These are phyloP conservation scores for Trichonephila inaurata DNA, from an alignment of 1,140 invertebrate species.

Conservation along the genomic window DNA sequence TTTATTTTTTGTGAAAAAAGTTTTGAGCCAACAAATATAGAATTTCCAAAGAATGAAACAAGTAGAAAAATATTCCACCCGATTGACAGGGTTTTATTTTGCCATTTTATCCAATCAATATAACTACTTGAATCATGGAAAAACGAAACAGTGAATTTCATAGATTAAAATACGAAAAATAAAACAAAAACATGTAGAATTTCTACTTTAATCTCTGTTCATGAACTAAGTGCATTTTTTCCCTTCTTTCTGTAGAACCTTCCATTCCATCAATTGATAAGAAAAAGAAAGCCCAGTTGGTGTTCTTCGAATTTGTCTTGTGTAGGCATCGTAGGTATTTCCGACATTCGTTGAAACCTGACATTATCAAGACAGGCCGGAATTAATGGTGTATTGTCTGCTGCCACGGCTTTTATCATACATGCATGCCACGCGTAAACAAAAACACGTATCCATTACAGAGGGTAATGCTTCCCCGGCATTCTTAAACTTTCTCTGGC, in stretches of 20 bases:
- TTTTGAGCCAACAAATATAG: too few species aligned
- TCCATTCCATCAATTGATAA: constrained; percentile 17
- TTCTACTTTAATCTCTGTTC: too few species aligned
- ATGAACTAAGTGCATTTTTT: background rate
- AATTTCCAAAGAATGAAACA: too few species aligned
- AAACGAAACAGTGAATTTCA: too few species aligned
- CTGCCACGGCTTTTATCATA: background rate
- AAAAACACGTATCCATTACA: background rate
- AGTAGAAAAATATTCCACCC: too few species aligned
- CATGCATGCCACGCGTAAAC: background rate
- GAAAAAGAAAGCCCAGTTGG: background rate
- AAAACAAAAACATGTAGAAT: too few species aligned
- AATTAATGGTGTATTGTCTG: constrained; percentile 27
- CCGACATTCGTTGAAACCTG: constrained; percentile 16
- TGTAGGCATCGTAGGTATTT: background rate
- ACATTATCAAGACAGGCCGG: background rate
- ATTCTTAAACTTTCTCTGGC: background rate
- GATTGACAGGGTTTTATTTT: too few species aligned
- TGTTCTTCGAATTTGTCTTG: background rate
- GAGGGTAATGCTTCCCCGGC: background rate
- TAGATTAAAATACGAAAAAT: too few species aligned
- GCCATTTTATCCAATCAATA: too few species aligned
- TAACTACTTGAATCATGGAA: too few species aligned
- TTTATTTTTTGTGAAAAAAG: too few species aligned
- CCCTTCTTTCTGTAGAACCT: background rate